Percentiles rank a stretch among this genome's conserved stretches.
Conservation (phyloP, 1,140 invertebrate species). For the Muscidifurax raptorellus region DNA sequence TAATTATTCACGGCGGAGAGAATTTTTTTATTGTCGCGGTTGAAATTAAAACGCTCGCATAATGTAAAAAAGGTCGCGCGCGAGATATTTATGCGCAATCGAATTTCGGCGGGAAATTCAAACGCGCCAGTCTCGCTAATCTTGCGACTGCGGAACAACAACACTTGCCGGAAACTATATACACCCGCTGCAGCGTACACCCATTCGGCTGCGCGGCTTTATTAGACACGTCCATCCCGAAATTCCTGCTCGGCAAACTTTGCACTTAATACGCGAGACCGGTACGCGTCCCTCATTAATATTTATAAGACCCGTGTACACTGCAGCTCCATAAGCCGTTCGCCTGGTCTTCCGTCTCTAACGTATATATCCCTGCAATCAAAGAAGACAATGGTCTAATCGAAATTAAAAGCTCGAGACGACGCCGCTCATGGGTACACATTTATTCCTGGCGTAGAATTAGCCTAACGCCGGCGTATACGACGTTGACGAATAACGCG, state of each 20-base stretch:
- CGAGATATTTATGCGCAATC: no score
- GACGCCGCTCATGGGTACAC: no score
- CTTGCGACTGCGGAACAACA: no score
- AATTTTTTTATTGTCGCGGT: not conserved
- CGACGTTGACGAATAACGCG: conserved; percentile 47
- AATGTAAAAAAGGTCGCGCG: no score
- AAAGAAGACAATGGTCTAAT: not conserved
- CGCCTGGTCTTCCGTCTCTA: not conserved
- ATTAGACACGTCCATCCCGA: conserved; percentile 1
- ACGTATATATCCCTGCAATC: not conserved
- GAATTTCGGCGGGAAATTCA: no score
- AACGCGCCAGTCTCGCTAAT: no score
- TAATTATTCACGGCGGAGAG: not conserved
- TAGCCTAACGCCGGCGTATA: conserved; percentile 15
- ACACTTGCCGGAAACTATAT: no score
- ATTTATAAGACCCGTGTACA: conserved; percentile 24
- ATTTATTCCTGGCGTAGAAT: conserved; percentile 5
- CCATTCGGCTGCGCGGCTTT: not conserved
- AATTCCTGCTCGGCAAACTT: conserved; percentile 19
- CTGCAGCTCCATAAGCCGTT: not conserved
- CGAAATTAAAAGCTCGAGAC: conserved; percentile 37
- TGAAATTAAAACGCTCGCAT: conserved; percentile 6
- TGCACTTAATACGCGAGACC: not conserved
- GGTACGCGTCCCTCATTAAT: conserved; percentile 13
- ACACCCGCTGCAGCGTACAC: no score